Evolutionary conservation across 64 coral and sea anemone species (phyloP), one percentile per base, ranked within the genome.

Genomic region (Acropora yongei): DNA sequence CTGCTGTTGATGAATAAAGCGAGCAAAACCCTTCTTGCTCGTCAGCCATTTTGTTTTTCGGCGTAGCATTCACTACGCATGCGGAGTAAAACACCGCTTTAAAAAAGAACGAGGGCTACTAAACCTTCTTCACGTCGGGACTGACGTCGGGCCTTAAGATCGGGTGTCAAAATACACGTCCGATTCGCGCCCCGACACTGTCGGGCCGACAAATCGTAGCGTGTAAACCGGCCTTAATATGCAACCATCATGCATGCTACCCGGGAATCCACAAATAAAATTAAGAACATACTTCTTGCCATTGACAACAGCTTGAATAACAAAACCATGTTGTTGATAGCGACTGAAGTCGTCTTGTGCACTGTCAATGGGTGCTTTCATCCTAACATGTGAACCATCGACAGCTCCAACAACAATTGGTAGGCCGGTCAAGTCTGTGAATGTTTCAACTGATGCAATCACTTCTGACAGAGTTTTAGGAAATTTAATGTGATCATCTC

Each of bases 241-340:
- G 49, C 85, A n/a, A 49, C 68, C 71, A 76, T 87, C 85, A 57
- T 87, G 71, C 71, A 87, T 73, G 47, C 67, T 51, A 48, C 48
- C 84, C 68, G 69, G 84, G 69, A 71, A 74, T 53, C 84, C 84
- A 87, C 84, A 87, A 49, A 44, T n/a, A 55, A 87, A 87, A 75
- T 87, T 71, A 71, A 87, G 49, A 57, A 87, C 75, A 50, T 72
- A 42, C 75, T 87, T 87, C 16, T 12, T 63, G 16, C 60, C 60
- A 63, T 63, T 14, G 60, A 63, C 60, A 63, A 63, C 60, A 63
- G 60, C 60, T 63, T 63, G 60, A 63, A 63, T 63, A 17, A 63
- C 16, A 13, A 63, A 63, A 63, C 16, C 7, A 16, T 74, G 48
- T 71, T 72, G 68, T 41, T 1, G 68, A 30, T 84, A 61, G 5